Evolutionary conservation across 2,888 invertebrate genomes (phyloP).

Genomic region (Graphium colonna): DNA sequence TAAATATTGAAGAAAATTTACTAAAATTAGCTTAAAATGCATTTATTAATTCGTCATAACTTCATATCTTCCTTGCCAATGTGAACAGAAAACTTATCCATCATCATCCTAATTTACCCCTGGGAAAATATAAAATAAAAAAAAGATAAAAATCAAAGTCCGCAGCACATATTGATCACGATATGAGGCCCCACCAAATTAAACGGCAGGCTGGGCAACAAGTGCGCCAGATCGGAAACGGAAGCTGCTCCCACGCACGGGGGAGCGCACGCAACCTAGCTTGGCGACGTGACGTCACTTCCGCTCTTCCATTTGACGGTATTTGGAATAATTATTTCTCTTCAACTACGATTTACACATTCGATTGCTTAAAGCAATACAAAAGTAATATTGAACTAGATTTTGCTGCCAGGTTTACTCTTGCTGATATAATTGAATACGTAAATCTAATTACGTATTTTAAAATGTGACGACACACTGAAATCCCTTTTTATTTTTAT

Average conservation of each 20-base stretch:
- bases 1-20: too few relatives aligned
- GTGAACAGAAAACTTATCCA: too few relatives aligned
- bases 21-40: neutral
- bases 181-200: conserved; percentile 25
- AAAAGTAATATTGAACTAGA: too few relatives aligned
- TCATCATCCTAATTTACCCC: neutral
- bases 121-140: neutral
- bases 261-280: conserved; percentile 38
- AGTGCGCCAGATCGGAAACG: conserved; percentile 65
- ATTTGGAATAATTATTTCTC: conserved; percentile 29
- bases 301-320: conserved; percentile 47
- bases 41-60: too few relatives aligned
- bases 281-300: conserved; percentile 45
- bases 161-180: neutral
- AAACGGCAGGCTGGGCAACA: conserved; percentile 40
- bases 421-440: too few relatives aligned
- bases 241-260: conserved; percentile 65
- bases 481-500: too few relatives aligned
- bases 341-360: neutral
- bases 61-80: neutral
- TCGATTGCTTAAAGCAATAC: neutral
- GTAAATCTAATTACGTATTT: too few relatives aligned
- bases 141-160: too few relatives aligned
- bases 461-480: too few relatives aligned
- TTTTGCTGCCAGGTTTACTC: too few relatives aligned